These are phyloP conservation scores for Chamaea fasciata DNA, from an alignment of 2,113 vertebrate genomes.

Conservation along the genomic window DNA sequence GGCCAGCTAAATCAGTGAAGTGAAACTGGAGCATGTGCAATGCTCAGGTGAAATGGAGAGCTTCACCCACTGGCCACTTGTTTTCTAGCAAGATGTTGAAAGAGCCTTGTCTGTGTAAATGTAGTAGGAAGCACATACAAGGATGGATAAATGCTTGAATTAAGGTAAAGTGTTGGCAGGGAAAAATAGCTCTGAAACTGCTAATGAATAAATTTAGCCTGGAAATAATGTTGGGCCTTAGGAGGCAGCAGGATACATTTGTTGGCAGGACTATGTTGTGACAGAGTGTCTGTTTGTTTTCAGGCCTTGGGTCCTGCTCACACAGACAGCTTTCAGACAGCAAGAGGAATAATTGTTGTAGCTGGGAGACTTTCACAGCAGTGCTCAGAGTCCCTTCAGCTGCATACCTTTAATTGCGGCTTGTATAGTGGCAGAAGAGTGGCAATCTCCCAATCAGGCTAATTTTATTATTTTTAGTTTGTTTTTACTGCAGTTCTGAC, in stretches of 20 bases:
- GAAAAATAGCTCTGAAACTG: neutral
- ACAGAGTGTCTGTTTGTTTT: neutral
- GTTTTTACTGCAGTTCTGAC: neutral
- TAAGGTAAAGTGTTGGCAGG: neutral
- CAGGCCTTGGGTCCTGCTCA: neutral
- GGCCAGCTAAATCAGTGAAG: neutral
- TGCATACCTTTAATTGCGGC: neutral
- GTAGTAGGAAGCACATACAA: neutral
- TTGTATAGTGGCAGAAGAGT: neutral
- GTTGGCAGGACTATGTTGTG: neutral
- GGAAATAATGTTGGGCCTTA: neutral
- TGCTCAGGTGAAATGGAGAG: neutral
- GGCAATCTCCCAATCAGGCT: neutral
- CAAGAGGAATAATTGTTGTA: neutral
- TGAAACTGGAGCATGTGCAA: neutral
- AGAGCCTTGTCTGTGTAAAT: neutral
- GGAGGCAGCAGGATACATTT: neutral
- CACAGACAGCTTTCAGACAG: neutral
- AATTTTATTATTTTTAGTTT: neutral
- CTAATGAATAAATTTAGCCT: neutral
- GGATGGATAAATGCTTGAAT: neutral
- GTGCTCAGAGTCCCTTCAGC: neutral
- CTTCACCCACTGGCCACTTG: neutral
- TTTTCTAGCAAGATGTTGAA: neutral
- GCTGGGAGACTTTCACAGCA: neutral